Percentiles rank a stretch among this genome's conserved stretches.
Evolutionary conservation across 2,888 invertebrate genomes (phyloP).

Genomic region (Drosophila rellima): DNA sequence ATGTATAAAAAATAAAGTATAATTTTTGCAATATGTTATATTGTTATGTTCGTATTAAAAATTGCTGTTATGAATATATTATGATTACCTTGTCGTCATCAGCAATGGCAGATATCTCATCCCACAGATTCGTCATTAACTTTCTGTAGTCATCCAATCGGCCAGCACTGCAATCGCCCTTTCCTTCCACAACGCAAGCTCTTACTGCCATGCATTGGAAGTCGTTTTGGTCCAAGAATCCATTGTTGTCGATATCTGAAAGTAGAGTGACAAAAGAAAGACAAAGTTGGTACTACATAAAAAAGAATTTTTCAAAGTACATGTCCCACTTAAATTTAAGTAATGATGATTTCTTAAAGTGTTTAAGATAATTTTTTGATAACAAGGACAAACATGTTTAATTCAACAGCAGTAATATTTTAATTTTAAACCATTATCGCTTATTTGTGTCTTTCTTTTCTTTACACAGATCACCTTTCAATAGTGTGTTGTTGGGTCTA

Average conservation of each 20-base stretch:
- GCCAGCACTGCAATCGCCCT: constrained; percentile 91
- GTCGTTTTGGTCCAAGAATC: constrained; percentile 92
- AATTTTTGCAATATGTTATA: neutral
- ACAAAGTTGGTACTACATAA: too few species aligned
- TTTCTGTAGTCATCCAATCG: constrained; percentile 92
- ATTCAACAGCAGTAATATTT: neutral
- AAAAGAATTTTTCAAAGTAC: too few species aligned
- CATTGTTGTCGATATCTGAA: constrained; percentile 94
- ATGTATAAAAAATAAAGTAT: constrained; percentile 1
- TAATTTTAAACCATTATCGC: neutral
- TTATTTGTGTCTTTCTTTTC: neutral
- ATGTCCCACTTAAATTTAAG: too few species aligned
- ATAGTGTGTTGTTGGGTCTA: neutral
- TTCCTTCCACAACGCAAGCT: constrained; percentile 93
- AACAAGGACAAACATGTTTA: neutral
- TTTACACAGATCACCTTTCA: neutral
- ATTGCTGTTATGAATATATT: too few species aligned
- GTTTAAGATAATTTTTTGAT: neutral
- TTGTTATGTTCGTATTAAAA: neutral
- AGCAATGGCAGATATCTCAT: constrained; percentile 93
- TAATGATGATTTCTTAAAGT: neutral
- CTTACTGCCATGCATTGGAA: constrained; percentile 93
- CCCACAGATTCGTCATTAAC: constrained; percentile 93
- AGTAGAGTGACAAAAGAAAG: constrained; percentile 22
- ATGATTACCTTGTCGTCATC: constrained; percentile 92